These are phyloP conservation scores for Mirza zaza DNA, from an alignment of 2,113 vertebrate species.

Conservation along the genomic window DNA sequence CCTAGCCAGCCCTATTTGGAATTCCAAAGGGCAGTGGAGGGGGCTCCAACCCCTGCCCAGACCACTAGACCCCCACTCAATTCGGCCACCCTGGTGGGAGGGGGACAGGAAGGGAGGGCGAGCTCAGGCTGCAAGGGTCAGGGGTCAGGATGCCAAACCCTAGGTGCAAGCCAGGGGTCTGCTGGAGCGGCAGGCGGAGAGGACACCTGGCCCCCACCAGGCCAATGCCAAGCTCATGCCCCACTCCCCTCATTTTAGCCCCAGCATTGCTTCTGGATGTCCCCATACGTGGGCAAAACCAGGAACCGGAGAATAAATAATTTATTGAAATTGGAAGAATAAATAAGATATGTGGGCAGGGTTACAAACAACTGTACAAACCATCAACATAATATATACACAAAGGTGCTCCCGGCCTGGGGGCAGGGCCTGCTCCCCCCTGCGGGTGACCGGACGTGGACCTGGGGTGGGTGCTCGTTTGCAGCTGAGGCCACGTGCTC, in stretches of 20 bases:
- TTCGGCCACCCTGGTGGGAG: background rate
- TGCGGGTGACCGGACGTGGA: too few relatives aligned
- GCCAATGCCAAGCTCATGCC: background rate
- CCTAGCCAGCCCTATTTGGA: background rate
- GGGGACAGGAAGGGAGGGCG: background rate
- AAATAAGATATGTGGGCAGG: constrained; percentile 58
- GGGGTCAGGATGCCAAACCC: background rate
- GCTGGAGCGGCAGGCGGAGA: background rate
- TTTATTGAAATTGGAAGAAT: constrained; percentile 72
- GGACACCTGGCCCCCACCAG: background rate
- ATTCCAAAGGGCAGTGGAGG: background rate
- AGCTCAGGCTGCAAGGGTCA: background rate
- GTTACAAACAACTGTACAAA: constrained; percentile 71
- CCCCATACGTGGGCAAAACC: background rate
- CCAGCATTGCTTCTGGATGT: background rate
- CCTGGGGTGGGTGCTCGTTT: constrained; percentile 28
- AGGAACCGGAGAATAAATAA: constrained; percentile 63
- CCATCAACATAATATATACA: background rate
- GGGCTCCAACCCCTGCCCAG: background rate
- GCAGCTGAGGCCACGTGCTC: fast-evolving
- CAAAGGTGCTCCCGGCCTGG: fast-evolving
- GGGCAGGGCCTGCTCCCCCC: background rate
- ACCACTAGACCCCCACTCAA: background rate
- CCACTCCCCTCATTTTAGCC: background rate
- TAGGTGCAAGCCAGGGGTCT: background rate